These are phyloP conservation scores for Solea solea DNA, from an alignment of 2,113 vertebrate species.

Conservation along the genomic window DNA sequence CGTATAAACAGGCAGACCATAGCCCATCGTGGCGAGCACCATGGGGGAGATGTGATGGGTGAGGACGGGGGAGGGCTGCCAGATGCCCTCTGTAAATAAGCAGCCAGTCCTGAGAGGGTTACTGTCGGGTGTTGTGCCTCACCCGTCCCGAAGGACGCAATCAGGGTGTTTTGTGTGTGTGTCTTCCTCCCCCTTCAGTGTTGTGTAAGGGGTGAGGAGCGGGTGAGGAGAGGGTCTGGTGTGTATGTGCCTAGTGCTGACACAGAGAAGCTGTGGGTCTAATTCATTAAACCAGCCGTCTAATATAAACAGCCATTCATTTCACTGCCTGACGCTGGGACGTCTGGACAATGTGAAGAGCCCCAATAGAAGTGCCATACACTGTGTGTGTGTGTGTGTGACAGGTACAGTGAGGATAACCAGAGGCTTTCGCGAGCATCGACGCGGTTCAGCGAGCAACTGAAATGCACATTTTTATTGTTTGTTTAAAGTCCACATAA, in stretches of 20 bases:
- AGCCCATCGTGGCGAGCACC: slow-evolving; percentile 40
- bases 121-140: slow-evolving; percentile 65
- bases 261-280: slow-evolving; percentile 90
- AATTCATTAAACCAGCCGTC: slow-evolving; percentile 99
- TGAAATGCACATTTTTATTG: slow-evolving; percentile 33
- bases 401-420: slow-evolving; percentile 69
- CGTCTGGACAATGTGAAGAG: slow-evolving; percentile 96
- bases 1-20: slow-evolving; percentile 62
- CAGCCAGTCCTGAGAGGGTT: slow-evolving; percentile 62
- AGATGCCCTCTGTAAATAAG: slow-evolving; percentile 90
- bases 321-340: slow-evolving; percentile 91
- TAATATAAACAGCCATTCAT: slow-evolving; percentile 99
- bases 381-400: slow-evolving; percentile 39
- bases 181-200: slow-evolving; percentile 69
- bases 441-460: slow-evolving; percentile 45
- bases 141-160: slow-evolving; percentile 89
- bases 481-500: slow-evolving; percentile 9
- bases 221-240: slow-evolving; percentile 84
- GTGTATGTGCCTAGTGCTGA: slow-evolving; percentile 91
- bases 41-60: slow-evolving; percentile 44
- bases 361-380: slow-evolving; percentile 77
- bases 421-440: slow-evolving; percentile 54
- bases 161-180: slow-evolving; percentile 78
- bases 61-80: slow-evolving; percentile 71
- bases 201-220: slow-evolving; percentile 35